Percentiles rank a stretch among this genome's conserved stretches.
These are phyloP conservation scores for Rotaria socialis DNA, from an alignment of 2,888 invertebrate genomes.

Conservation along the genomic window DNA sequence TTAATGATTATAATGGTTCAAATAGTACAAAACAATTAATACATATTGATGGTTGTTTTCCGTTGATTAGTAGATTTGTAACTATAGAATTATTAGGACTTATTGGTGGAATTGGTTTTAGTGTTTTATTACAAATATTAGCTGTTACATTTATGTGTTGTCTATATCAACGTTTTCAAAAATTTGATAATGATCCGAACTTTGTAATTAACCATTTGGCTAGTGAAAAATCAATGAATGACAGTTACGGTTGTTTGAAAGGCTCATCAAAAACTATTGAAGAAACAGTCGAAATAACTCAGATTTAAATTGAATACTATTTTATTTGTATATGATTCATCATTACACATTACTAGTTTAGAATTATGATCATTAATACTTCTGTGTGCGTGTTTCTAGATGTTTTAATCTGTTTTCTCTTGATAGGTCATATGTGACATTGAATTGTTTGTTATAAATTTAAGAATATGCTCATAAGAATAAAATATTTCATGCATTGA, in stretches of 20 bases:
- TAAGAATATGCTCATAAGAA: background rate
- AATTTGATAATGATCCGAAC: background rate
- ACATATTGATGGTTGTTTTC: background rate
- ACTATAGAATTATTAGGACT: background rate
- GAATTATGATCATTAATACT: background rate
- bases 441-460: background rate
- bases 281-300: slow-evolving; percentile 30
- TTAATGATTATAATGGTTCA: background rate
- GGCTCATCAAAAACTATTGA: slow-evolving; percentile 5
- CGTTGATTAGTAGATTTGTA: background rate
- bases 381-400: background rate
- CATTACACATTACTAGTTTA: background rate
- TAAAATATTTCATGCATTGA: background rate
- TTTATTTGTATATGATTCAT: background rate
- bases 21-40: background rate
- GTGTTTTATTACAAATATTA: background rate
- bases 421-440: background rate
- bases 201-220: background rate
- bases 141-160: background rate
- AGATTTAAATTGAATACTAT: background rate
- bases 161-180: background rate
- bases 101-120: background rate
- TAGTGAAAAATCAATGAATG: background rate
- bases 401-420: background rate
- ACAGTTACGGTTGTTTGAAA: background rate